Percentiles rank a stretch among this genome's conserved stretches.
phyloP scores from a whole-genome alignment of 2,888 invertebrate species.

The Empis livida region DNA sequence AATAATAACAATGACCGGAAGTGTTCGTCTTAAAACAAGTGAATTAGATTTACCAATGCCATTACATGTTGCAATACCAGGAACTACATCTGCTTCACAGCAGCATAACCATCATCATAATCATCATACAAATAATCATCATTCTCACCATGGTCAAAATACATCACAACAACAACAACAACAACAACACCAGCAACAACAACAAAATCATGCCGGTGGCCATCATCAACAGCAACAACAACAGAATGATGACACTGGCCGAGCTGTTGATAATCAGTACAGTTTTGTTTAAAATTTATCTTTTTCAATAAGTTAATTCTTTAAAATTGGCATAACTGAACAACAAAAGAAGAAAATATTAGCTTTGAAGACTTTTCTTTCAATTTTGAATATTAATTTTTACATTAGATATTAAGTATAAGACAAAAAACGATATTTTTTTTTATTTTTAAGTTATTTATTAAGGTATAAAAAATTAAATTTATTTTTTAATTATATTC shows the following conservation, averaged over 20 bases:
- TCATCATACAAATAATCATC: slow-evolving; percentile 12
- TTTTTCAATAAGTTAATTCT: background rate
- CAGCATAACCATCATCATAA: slow-evolving; percentile 19
- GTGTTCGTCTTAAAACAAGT: slow-evolving; percentile 36
- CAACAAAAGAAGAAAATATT: too few relatives aligned
- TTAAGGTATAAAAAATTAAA: slow-evolving; percentile 1
- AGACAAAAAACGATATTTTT: too few relatives aligned
- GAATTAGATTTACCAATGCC: slow-evolving; percentile 35
- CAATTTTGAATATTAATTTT: too few relatives aligned
- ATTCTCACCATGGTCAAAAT: slow-evolving; percentile 8
- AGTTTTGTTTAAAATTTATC: slow-evolving; percentile 45
- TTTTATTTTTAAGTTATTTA: too few relatives aligned
- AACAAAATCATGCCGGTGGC: slow-evolving; percentile 19
- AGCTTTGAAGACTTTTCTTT: too few relatives aligned
- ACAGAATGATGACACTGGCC: slow-evolving; percentile 21
- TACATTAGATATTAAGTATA: too few relatives aligned
- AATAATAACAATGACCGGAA: slow-evolving; percentile 36
- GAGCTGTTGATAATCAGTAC: slow-evolving; percentile 78
- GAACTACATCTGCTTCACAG: slow-evolving; percentile 18
- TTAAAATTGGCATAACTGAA: background rate
- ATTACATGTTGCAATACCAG: slow-evolving; percentile 12
- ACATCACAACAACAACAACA: slow-evolving; percentile 8
- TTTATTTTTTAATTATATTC: slow-evolving; percentile 7
- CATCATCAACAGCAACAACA: slow-evolving; percentile 38
- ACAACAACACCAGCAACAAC: slow-evolving; percentile 36